Evolutionary conservation across 2,113 vertebrate genomes (phyloP).

Genomic region (Rhinoptilus africanus): DNA sequence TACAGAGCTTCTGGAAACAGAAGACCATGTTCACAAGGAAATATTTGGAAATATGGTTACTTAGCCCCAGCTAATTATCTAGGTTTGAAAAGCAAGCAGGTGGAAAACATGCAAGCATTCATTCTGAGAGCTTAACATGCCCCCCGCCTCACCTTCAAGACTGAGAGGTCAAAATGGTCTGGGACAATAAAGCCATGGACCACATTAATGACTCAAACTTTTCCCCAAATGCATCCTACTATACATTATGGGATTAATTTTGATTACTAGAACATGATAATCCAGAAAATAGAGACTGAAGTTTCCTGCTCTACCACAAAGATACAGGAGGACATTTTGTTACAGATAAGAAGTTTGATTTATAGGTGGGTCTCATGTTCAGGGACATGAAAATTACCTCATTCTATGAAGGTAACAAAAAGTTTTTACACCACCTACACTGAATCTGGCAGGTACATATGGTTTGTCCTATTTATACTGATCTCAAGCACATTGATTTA

Average conservation of each 20-base stretch:
- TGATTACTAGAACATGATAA: neutral
- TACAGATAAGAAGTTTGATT: neutral
- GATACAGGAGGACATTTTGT: neutral
- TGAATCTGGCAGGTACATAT: neutral
- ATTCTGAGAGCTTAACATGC: neutral
- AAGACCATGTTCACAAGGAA: neutral
- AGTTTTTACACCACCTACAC: neutral
- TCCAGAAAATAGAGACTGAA: neutral
- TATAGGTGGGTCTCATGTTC: neutral
- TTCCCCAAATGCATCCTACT: neutral
- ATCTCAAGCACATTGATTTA: neutral
- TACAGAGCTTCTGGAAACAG: slow-evolving; percentile 38
- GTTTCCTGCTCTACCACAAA: neutral
- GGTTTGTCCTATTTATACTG: neutral
- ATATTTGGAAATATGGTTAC: neutral
- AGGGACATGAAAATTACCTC: neutral
- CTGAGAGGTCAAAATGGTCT: neutral
- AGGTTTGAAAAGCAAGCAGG: neutral
- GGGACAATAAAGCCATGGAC: neutral
- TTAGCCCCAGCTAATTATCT: neutral
- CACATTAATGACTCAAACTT: neutral
- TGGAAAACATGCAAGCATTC: slow-evolving; percentile 38
- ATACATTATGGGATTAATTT: neutral
- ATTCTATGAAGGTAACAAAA: neutral
- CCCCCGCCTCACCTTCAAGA: neutral